Base-by-base conservation (phyloP, 2,888 invertebrate genomes). In the Pemphredon lugubris region DNA sequence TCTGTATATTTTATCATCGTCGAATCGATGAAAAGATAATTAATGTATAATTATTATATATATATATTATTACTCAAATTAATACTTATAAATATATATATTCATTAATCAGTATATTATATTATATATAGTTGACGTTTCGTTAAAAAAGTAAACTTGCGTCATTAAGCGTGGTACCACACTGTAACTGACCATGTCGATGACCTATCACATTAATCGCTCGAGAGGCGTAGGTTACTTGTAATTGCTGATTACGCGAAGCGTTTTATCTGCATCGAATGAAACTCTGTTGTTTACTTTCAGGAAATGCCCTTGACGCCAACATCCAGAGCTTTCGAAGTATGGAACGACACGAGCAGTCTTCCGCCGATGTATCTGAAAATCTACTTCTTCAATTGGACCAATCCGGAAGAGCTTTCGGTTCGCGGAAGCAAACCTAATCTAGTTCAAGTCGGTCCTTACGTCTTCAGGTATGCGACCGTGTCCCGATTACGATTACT, bases 361-460 rank as follows among this genome's bases (percentile, higher is more conserved):
- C 88, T 95, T 30, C 92, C 93, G 0, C 92, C 93, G 0, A 88
- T 95, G 13, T 91, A 90, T 82, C 90, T 95, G 77, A 93, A 95
- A 79, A 91, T 96, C 64, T 94, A 93, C 84, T 91, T 95, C 75
- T 95, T 93, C 89, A 96, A 96, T 88, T 96, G 96, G 96, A 95
- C 95, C 2, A 96, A 96, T 89, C 92, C 95, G 0, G 92, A 94
- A 11, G 92, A 93, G 51, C 54, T 89, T 1, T 72, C 47, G 9
- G 92, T 93, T 32, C 91, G 92, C 1, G 92, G 92, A 16, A 90
- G 90, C 58, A 93, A 93, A 75, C 93, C 93, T 0, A 91, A 89
- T 44, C 89, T 94, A 26, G 85, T 79, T 1, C 83, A 90, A 75
- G 42, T 88, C 23, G 91, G 91, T 4, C 91, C 91, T 0, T 91